Evolutionary conservation across 2,797 vertebrate genomes (phyloP).

Genomic region (Chloroceryle inda): DNA sequence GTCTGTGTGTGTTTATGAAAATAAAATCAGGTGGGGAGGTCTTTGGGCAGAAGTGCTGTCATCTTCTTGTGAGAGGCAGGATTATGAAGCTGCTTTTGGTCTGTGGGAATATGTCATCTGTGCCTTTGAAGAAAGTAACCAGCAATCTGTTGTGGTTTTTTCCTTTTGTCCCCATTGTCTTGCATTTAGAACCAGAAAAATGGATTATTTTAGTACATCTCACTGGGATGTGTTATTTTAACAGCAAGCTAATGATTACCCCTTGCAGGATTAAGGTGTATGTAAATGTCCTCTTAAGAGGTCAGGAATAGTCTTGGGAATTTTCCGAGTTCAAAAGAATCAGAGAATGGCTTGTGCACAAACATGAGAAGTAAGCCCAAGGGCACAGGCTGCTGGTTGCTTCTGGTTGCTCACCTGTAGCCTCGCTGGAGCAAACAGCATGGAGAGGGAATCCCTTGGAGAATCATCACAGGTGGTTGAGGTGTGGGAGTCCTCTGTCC

Average conservation of each 20-base stretch:
- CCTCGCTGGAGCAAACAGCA: neutral
- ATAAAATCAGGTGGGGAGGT: neutral
- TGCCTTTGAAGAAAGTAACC: neutral
- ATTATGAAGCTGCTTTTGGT: neutral
- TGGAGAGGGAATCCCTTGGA: neutral
- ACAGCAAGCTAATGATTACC: conserved; percentile 10
- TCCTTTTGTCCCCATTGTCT: neutral
- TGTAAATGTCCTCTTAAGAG: neutral
- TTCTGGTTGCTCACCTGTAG: neutral
- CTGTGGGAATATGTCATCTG: neutral
- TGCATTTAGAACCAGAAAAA: neutral
- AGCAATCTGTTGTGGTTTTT: neutral
- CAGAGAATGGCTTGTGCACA: neutral
- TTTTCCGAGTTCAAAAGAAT: neutral
- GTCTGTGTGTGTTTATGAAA: neutral
- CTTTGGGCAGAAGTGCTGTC: neutral
- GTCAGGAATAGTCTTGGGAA: neutral
- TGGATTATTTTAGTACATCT: neutral
- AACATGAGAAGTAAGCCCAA: neutral
- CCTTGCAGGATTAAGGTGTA: neutral
- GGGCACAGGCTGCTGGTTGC: neutral
- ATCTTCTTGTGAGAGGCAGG: neutral
- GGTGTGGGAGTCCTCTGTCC: neutral
- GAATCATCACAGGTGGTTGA: neutral
- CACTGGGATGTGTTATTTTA: neutral